Conservation (phyloP, 1,140 invertebrate genomes). For the Sinella curviseta region DNA sequence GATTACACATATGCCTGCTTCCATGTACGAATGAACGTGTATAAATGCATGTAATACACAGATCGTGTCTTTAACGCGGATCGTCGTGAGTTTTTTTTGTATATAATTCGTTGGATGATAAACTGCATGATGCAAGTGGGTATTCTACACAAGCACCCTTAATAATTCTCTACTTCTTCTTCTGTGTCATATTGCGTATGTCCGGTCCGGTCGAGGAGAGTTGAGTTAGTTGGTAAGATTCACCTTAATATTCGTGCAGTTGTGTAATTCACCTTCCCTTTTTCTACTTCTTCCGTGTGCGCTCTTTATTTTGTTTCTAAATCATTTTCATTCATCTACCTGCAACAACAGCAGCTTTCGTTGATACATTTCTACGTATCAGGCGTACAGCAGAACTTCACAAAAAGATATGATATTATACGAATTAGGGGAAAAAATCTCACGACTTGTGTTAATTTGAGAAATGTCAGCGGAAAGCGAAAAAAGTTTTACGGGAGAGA, state of each 20-base stretch:
- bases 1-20: background rate
- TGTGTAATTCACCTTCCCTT: conserved; percentile 6
- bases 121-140: background rate
- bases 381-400: too few relatives aligned
- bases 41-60: background rate
- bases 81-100: too few relatives aligned
- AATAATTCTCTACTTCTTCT: conserved; percentile 5
- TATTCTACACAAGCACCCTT: background rate
- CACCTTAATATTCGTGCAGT: background rate
- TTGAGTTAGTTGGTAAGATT: too few relatives aligned
- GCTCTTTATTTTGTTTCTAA: conserved; percentile 14
- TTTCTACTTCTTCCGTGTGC: too few relatives aligned
- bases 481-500: conserved; percentile 46
- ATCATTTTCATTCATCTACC: background rate
- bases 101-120: conserved; percentile 20
- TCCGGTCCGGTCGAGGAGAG: too few relatives aligned
- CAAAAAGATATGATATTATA: background rate
- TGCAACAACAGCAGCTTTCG: too few relatives aligned
- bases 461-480: conserved; percentile 48
- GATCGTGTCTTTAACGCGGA: background rate
- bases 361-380: too few relatives aligned
- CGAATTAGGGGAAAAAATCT: conserved; percentile 40
- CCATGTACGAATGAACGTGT: background rate
- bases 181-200: too few relatives aligned
- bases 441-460: conserved; percentile 49